phyloP scores from a whole-genome alignment of 2,113 vertebrate genomes.

The Chloropsis cyanopogon region DNA sequence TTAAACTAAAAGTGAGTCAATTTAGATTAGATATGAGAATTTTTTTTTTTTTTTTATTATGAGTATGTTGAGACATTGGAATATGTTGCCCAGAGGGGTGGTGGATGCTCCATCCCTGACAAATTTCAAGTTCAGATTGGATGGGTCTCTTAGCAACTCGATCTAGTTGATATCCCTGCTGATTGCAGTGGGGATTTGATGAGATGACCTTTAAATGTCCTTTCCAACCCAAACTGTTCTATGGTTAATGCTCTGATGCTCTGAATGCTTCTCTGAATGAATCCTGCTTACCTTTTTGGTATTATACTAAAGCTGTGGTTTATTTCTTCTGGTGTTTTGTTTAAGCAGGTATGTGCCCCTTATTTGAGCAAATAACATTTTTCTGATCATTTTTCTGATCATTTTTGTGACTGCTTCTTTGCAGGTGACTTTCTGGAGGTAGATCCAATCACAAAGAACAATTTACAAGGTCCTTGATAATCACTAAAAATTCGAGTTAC shows the following conservation, averaged over 20 bases:
- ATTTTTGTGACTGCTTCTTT: background rate
- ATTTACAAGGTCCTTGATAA: background rate
- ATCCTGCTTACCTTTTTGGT: background rate
- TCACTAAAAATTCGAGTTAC: background rate
- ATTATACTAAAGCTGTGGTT: background rate
- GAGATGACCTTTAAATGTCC: background rate
- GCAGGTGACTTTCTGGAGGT: background rate
- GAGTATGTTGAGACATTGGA: background rate
- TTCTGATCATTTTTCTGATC: background rate
- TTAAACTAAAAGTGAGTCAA: background rate
- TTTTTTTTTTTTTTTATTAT: background rate
- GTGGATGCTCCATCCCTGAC: background rate
- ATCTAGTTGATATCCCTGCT: background rate
- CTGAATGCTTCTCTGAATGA: background rate
- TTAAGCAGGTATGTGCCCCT: background rate
- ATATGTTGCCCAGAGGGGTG: background rate
- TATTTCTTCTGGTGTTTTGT: background rate
- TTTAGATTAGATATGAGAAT: background rate
- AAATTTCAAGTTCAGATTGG: background rate
- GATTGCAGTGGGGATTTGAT: background rate
- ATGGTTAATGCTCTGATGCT: background rate
- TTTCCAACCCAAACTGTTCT: background rate
- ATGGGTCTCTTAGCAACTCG: background rate
- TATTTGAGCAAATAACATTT: constrained; percentile 1
- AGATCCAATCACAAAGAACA: background rate